Percentiles rank a stretch among this genome's conserved stretches.
Evolutionary conservation across 1,140 invertebrate species (phyloP).

Genomic region (Harlomillsia oculata): DNA sequence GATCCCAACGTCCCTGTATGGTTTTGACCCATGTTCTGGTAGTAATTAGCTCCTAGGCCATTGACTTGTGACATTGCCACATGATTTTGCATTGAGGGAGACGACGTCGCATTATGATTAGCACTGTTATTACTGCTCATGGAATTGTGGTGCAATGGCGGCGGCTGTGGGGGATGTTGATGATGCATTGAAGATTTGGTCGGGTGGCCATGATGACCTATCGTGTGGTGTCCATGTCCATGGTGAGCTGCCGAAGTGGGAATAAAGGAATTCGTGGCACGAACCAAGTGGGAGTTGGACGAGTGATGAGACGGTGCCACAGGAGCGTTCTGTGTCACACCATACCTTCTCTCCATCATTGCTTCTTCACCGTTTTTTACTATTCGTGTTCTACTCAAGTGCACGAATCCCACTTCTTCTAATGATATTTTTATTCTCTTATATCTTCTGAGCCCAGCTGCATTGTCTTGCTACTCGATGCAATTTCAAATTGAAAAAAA

Average conservation of each 20-base stretch:
- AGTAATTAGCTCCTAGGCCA: constrained; percentile 8
- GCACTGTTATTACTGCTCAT: constrained; percentile 1
- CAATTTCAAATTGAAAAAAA: too few relatives aligned
- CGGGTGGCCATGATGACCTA: not conserved
- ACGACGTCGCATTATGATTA: not conserved
- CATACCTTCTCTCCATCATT: constrained; percentile 17
- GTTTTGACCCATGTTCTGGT: constrained; percentile 5
- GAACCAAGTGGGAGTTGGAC: constrained; percentile 10
- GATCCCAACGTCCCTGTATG: constrained; percentile 8
- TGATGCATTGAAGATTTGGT: constrained; percentile 5
- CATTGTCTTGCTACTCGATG: too few relatives aligned
- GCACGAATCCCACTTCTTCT: too few relatives aligned
- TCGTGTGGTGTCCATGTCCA: constrained; percentile 9
- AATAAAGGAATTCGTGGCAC: constrained; percentile 30
- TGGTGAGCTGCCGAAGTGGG: constrained; percentile 24
- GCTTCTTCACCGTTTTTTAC: not conserved
- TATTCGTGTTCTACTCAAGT: too few relatives aligned
- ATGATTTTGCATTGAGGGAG: not conserved
- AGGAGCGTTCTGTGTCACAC: constrained; percentile 7
- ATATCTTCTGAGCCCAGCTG: too few relatives aligned
- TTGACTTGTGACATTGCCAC: too few relatives aligned
- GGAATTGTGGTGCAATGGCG: too few relatives aligned
- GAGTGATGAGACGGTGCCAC: constrained; percentile 7
- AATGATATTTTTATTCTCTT: too few relatives aligned
- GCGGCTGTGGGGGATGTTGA: not conserved